A percentile compares a stretch with the other conserved stretches of the same genome.
Evolutionary conservation across 2,797 vertebrate genomes (phyloP).

Genomic region (Limnodromus scolopaceus): DNA sequence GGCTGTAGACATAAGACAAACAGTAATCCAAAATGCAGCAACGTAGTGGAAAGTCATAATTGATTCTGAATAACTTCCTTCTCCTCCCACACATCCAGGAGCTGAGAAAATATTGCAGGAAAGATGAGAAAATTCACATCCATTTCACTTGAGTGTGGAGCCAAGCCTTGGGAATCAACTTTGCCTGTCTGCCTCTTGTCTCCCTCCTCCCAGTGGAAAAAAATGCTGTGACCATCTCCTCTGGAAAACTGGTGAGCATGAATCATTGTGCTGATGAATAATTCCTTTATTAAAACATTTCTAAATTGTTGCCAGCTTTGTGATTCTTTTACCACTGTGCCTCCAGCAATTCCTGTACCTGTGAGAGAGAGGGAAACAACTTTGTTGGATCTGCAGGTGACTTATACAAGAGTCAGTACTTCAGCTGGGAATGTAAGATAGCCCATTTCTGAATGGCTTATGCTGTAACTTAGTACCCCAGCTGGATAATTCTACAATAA

Average conservation of each 20-base stretch:
- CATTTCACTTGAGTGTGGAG: neutral
- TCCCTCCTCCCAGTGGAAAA: constrained; percentile 60
- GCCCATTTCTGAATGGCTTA: neutral
- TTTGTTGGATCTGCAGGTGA: neutral
- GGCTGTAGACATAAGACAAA: constrained; percentile 23
- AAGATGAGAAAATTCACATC: constrained; percentile 48
- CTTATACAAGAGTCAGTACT: neutral
- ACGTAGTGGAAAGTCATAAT: constrained; percentile 63
- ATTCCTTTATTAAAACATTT: neutral
- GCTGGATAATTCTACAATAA: neutral
- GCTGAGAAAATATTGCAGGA: constrained; percentile 51
- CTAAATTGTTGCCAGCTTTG: constrained; percentile 20
- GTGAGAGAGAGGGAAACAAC: constrained; percentile 22
- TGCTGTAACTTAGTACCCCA: neutral
- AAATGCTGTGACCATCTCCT: constrained; percentile 26
- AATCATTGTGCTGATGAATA: constrained; percentile 54
- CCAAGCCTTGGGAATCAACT: constrained; percentile 3
- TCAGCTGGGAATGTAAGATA: neutral
- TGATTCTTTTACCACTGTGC: constrained; percentile 17
- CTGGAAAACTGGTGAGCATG: constrained; percentile 40
- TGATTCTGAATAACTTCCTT: constrained; percentile 63
- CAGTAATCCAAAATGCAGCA: constrained; percentile 8
- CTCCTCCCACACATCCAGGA: constrained; percentile 58
- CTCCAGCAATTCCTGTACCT: constrained; percentile 56
- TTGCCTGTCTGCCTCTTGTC: neutral